Base-by-base conservation (phyloP, 2,888 invertebrate species). In the Hirtodrosophila histrioides region DNA sequence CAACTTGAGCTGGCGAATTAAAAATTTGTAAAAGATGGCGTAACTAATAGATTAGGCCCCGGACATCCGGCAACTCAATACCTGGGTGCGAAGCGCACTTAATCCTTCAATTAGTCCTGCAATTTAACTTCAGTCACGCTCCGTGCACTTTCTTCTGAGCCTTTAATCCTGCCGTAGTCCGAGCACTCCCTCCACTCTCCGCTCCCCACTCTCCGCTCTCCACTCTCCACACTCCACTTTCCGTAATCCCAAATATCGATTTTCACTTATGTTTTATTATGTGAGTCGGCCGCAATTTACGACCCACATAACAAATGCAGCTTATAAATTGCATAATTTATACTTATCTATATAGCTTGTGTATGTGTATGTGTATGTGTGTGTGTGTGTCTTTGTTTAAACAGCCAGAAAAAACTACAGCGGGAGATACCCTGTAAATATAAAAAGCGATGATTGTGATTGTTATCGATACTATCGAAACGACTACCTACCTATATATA, bases 271-370 rank as follows among this genome's bases (percentile, higher is more conserved):
- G 29, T 54, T 40, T 74, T 41, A 63, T 66, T 53, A 44, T 73
- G 41, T 37, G 44, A 49, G 43, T 37, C 51, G 69, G 57, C 36
- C 70, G 58, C 71, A 62, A 86, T 81, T 81, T 84, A 84, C 65
- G 85, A 81, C 68, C 81, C 58, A 77, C 70, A 80, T 79, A 73
- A 78, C 80, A 74, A 73, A 76, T 80, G 74, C 78, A 76, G 87
- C 64, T 84, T 74, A 86, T 84, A 70, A 73, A 74, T 61, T 80
- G 74, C 85, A 86, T 84, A 86, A 74, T 77, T 86, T 86, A 74
- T 66, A 57, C 37, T 23, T 23, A 69, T 69, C 56, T 57, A 36
- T 11, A 36, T 48, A 43, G 4, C 27, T 27, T 61, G 41, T 12
- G 23, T 43, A 43, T 31, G 27, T 39, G 17, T 36, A 9, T 36